Conservation (phyloP, 1,140 invertebrate species). For the Caenorhabditis briggsae region DNA sequence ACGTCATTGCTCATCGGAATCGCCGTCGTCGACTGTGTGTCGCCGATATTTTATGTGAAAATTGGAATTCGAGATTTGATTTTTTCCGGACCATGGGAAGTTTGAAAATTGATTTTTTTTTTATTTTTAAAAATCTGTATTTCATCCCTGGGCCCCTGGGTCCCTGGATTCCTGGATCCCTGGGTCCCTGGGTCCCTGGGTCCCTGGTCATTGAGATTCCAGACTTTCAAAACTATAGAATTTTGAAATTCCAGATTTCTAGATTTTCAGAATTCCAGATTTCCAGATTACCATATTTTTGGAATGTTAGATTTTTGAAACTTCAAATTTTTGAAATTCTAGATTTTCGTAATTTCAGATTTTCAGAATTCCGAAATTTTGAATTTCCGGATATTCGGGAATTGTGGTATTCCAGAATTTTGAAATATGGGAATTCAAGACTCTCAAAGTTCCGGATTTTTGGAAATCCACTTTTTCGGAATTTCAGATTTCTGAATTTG, state of each 20-base stretch:
- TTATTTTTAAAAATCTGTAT: no score
- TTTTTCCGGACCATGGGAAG: background rate
- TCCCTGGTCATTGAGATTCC: no score
- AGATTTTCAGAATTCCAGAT: background rate
- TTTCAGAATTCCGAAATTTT: no score
- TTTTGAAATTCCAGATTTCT: no score
- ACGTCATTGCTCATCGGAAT: background rate
- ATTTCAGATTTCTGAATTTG: background rate
- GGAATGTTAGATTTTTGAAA: no score
- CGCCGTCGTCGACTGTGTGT: background rate
- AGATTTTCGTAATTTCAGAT: background rate
- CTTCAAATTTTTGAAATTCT: no score
- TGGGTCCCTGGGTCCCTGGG: no score
- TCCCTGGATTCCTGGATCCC: no score
- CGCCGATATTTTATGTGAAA: background rate
- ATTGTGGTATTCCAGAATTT: background rate
- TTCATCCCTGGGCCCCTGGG: no score
- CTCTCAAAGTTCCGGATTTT: no score
- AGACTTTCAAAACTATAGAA: no score
- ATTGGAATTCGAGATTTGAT: slow-evolving; percentile 6
- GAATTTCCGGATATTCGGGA: background rate
- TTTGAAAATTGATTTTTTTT: background rate
- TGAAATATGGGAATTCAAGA: no score
- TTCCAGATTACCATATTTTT: background rate
- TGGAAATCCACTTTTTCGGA: background rate